Evolutionary conservation across 2,113 vertebrate species (phyloP).

Genomic region (Tympanuchus pallidicinctus): DNA sequence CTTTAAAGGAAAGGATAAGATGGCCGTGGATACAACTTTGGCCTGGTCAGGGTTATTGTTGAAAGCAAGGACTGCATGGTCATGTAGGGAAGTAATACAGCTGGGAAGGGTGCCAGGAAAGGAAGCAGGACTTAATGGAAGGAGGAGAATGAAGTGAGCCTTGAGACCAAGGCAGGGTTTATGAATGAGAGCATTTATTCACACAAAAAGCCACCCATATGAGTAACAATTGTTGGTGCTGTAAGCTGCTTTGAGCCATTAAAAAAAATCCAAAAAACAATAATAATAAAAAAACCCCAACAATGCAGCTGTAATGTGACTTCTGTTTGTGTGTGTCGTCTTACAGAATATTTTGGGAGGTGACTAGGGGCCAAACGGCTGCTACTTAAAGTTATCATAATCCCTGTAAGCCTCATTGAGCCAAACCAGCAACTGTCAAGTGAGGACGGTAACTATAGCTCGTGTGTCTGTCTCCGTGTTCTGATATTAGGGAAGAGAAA

Average conservation of each 20-base stretch:
- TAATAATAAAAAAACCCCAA: background rate
- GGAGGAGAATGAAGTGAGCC: constrained; percentile 1
- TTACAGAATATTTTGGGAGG: constrained; percentile 74
- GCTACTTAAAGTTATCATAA: constrained; percentile 56
- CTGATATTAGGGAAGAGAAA: background rate
- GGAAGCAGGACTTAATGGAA: constrained; percentile 22
- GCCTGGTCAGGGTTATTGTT: background rate
- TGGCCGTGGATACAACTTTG: background rate
- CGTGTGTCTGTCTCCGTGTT: background rate
- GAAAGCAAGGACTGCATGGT: background rate
- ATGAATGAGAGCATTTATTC: constrained; percentile 17
- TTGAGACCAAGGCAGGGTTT: constrained; percentile 17
- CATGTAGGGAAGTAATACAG: background rate
- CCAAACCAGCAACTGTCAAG: constrained; percentile 70
- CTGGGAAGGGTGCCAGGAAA: constrained; percentile 5
- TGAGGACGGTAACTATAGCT: constrained; percentile 53
- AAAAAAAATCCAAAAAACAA: background rate
- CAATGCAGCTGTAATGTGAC: constrained; percentile 53
- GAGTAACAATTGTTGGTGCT: constrained; percentile 33
- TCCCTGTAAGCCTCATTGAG: constrained; percentile 51
- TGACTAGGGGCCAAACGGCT: constrained; percentile 32
- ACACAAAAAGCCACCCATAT: background rate
- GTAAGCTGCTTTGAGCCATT: constrained; percentile 1
- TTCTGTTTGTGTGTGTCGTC: constrained; percentile 57
- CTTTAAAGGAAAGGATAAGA: background rate